Percentiles rank a stretch among this genome's conserved stretches.
Conservation (phyloP, 2,113 vertebrate genomes). For the Carollia perspicillata region DNA sequence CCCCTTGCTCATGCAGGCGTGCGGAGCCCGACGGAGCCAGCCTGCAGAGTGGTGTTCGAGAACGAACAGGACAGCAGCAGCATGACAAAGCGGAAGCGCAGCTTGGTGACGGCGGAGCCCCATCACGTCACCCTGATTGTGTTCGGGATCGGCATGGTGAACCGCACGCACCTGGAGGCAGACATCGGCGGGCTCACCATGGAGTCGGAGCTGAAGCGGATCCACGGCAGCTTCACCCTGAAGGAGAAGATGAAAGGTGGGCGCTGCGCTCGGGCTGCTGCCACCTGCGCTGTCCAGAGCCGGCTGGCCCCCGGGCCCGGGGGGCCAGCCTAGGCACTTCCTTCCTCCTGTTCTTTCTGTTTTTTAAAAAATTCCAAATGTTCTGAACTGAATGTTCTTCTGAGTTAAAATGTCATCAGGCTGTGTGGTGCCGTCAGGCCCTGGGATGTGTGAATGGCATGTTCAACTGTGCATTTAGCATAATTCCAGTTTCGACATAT, state of each 20-base stretch:
- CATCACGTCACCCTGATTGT: constrained; percentile 97
- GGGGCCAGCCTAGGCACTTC: not conserved
- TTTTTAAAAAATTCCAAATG: not conserved
- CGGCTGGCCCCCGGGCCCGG: too few relatives aligned
- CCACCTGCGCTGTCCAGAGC: accelerated
- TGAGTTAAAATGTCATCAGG: not conserved
- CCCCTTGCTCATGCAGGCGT: constrained; percentile 75
- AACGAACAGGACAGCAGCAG: constrained; percentile 90
- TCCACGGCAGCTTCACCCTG: constrained; percentile 97
- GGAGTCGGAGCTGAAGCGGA: constrained; percentile 97
- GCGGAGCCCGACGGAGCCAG: constrained; percentile 88
- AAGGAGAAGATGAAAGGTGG: constrained; percentile 99
- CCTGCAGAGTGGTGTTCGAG: constrained; percentile 93
- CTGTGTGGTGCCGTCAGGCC: not conserved
- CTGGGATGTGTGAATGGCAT: not conserved
- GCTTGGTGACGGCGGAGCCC: constrained; percentile 90
- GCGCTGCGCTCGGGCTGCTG: accelerated
- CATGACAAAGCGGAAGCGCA: constrained; percentile 88
- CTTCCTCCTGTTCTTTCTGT: not conserved
- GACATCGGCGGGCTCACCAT: constrained; percentile 98
- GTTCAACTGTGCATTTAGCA: not conserved
- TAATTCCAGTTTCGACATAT: not conserved
- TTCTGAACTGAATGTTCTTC: not conserved
- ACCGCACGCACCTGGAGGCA: constrained; percentile 96
- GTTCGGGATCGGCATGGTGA: constrained; percentile 98